phyloP scores from a whole-genome alignment of 2,888 invertebrate species.

The Epirrhoe alternata region DNA sequence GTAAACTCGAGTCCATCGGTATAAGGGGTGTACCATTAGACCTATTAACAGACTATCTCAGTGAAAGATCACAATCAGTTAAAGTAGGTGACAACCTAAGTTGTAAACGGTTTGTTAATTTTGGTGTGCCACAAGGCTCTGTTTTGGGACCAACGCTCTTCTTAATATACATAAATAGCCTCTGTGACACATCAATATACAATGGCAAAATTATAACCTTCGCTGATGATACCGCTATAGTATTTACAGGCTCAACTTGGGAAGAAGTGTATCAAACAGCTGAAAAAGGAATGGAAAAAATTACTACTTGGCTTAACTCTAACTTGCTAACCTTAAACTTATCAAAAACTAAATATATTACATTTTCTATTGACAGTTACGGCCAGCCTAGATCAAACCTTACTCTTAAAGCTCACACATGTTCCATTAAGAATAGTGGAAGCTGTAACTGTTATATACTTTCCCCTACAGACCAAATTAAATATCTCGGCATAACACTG shows the following conservation, averaged over 20 bases:
- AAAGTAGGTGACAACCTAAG: not conserved
- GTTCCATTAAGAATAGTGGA: too few relatives aligned
- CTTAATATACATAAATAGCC: not conserved
- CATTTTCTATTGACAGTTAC: too few relatives aligned
- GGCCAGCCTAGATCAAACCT: too few relatives aligned
- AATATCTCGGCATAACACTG: too few relatives aligned
- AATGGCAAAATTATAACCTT: constrained; percentile 7
- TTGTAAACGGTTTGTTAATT: not conserved
- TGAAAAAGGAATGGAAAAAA: not conserved
- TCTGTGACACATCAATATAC: not conserved
- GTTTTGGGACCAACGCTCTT: constrained; percentile 11
- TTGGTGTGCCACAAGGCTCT: constrained; percentile 4
- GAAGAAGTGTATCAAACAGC: not conserved
- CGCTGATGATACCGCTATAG: constrained; percentile 5
- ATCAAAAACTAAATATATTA: too few relatives aligned
- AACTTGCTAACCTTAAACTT: too few relatives aligned
- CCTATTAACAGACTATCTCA: not conserved
- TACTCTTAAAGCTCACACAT: too few relatives aligned
- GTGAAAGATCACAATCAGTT: not conserved
- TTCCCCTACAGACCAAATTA: too few relatives aligned
- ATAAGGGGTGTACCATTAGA: not conserved
- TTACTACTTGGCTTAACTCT: not conserved
- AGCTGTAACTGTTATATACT: too few relatives aligned
- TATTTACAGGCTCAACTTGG: not conserved
- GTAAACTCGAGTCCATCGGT: not conserved